Evolutionary conservation across 2,113 vertebrate species (phyloP).

Genomic region (Typhlomys cinereus): DNA sequence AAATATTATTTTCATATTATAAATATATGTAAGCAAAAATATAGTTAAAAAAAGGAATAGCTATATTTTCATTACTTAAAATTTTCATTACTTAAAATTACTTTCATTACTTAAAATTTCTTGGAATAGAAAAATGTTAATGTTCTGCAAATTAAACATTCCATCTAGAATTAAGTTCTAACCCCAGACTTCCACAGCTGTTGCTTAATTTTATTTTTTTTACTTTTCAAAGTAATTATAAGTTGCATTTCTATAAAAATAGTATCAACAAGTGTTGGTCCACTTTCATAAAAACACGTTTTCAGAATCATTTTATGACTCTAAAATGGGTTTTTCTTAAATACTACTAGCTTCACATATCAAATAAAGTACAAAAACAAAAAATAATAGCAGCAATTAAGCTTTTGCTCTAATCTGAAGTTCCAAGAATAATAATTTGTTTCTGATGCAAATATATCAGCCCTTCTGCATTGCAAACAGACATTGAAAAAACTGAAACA

Average conservation of each 20-base stretch:
- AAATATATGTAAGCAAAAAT: neutral
- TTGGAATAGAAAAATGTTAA: conserved; percentile 2
- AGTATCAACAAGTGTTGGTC: neutral
- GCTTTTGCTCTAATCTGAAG: neutral
- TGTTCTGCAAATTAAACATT: conserved; percentile 1
- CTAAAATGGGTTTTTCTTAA: conserved; percentile 44
- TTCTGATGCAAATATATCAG: conserved; percentile 4
- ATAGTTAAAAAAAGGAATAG: neutral
- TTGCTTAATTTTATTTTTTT: neutral
- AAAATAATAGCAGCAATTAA: neutral
- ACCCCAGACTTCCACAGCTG: neutral
- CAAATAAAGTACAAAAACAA: conserved; percentile 23
- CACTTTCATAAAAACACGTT: conserved; percentile 7
- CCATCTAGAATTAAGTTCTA: neutral
- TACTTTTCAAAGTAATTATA: neutral
- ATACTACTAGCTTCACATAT: conserved; percentile 32
- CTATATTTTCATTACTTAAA: neutral
- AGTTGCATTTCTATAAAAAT: conserved; percentile 46
- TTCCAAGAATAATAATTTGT: conserved; percentile 53
- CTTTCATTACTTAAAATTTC: conserved; percentile 37
- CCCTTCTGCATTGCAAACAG: conserved; percentile 10
- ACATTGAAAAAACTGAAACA: conserved; percentile 7
- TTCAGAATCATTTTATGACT: conserved; percentile 5
- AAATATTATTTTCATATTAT: neutral
- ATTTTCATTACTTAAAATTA: neutral